Percentiles rank a stretch among this genome's conserved stretches.
These are phyloP conservation scores for Mus caroli DNA, from an alignment of 2,797 vertebrate genomes.

Conservation along the genomic window DNA sequence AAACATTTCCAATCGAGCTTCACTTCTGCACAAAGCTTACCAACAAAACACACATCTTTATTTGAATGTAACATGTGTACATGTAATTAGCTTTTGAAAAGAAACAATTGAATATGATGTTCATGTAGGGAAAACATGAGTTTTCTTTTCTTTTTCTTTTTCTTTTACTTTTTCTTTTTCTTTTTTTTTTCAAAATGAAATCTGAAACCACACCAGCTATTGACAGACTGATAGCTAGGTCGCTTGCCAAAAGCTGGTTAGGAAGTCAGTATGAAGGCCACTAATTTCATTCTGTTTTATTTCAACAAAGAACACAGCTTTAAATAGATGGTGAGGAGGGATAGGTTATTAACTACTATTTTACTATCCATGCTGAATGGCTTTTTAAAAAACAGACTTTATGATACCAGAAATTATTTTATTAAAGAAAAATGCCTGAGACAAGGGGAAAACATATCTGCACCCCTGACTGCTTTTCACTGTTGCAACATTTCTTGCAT, in stretches of 20 bases:
- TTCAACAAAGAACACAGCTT: conserved; percentile 77
- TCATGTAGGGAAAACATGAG: conserved; percentile 51
- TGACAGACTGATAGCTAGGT: conserved; percentile 80
- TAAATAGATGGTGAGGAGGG: conserved; percentile 70
- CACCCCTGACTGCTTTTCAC: conserved; percentile 24
- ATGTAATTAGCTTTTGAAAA: conserved; percentile 74
- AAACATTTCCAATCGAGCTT: conserved; percentile 78
- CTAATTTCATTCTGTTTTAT: conserved; percentile 83
- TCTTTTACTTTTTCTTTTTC: not conserved
- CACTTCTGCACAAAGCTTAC: conserved; percentile 72
- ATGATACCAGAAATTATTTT: conserved; percentile 62
- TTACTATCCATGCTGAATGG: conserved; percentile 10
- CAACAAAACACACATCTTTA: conserved; percentile 75
- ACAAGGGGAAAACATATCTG: not conserved
- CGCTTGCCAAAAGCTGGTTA: conserved; percentile 75
- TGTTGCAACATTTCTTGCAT: conserved; percentile 11
- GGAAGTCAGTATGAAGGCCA: conserved; percentile 78
- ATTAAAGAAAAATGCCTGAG: conserved; percentile 23
- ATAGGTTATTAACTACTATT: conserved; percentile 52
- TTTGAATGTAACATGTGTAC: conserved; percentile 75
- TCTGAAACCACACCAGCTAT: conserved; percentile 69
- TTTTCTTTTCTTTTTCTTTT: not conserved
- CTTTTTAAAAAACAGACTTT: conserved; percentile 20
- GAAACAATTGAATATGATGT: conserved; percentile 71
- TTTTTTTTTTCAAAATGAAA: conserved; percentile 60